These are phyloP conservation scores for Sclerurus mexicanus DNA, from an alignment of 2,113 vertebrate genomes.

Conservation along the genomic window DNA sequence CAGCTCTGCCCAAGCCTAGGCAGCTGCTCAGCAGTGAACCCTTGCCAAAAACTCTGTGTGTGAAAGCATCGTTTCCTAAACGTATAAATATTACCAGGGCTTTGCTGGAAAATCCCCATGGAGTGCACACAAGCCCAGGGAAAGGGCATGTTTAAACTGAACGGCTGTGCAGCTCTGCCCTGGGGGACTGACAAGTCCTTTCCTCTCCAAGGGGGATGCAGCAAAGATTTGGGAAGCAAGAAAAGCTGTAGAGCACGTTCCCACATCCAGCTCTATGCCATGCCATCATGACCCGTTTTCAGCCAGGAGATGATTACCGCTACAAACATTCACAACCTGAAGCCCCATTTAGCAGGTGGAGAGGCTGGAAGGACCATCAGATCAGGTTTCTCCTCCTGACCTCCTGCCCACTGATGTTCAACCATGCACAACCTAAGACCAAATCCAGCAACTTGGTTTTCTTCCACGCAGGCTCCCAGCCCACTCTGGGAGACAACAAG, in stretches of 20 bases:
- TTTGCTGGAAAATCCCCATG: slow-evolving; percentile 49
- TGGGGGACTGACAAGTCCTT: neutral
- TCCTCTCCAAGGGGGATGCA: neutral
- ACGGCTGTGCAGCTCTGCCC: neutral
- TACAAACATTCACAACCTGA: neutral
- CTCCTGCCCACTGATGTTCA: neutral
- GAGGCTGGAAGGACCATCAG: neutral
- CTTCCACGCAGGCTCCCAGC: neutral
- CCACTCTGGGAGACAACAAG: slow-evolving; percentile 1
- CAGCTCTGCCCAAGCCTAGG: slow-evolving; percentile 30
- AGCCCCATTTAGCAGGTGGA: neutral
- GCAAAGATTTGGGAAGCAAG: neutral
- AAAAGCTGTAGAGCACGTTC: neutral
- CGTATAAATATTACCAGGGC: slow-evolving; percentile 56
- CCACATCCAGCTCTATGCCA: neutral
- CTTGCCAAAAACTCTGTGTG: slow-evolving; percentile 55
- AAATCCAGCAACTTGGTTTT: neutral
- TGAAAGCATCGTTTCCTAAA: slow-evolving; percentile 63
- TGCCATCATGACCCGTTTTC: neutral
- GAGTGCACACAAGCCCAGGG: neutral
- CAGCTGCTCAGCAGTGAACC: slow-evolving; percentile 55
- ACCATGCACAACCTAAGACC: neutral
- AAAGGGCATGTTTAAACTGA: neutral
- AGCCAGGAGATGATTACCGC: neutral
- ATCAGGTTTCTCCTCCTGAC: neutral